Percentiles rank a stretch among this genome's conserved stretches.
These are phyloP conservation scores for Isoperla grammatica DNA, from an alignment of 2,888 invertebrate species.

Conservation along the genomic window DNA sequence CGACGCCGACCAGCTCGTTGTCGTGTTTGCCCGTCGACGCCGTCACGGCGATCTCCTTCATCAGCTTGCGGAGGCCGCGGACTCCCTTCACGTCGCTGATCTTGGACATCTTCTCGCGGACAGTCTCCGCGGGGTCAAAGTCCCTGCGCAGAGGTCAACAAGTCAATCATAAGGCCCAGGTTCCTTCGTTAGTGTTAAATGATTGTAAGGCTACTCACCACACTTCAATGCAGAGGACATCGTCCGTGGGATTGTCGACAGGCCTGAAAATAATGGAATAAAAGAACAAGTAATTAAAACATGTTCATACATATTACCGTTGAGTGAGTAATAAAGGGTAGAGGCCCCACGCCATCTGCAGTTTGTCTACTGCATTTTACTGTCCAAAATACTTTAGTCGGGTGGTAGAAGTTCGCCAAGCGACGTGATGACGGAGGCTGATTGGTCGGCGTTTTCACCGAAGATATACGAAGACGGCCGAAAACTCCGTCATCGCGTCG, in stretches of 20 bases:
- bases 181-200: no score
- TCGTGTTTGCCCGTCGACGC: constrained; percentile 92
- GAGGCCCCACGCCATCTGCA: no score
- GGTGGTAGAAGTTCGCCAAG: no score
- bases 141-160: constrained; percentile 52
- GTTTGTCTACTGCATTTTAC: no score
- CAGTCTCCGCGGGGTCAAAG: constrained; percentile 85
- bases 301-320: no score
- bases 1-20: constrained; percentile 91
- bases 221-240: constrained; percentile 72
- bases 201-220: constrained; percentile 53
- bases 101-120: constrained; percentile 81
- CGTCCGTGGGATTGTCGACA: constrained; percentile 65
- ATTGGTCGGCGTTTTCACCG: no score
- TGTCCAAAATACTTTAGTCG: no score
- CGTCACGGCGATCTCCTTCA: constrained; percentile 88
- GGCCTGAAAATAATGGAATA: constrained; percentile 56
- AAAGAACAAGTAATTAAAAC: no score
- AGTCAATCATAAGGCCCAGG: neutral
- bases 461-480: no score
- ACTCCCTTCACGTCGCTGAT: constrained; percentile 81
- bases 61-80: constrained; percentile 72
- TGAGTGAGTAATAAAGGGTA: no score
- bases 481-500: no score
- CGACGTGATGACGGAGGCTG: no score